Conservation (phyloP, 2,113 vertebrate species). For the Numenius arquata region DNA sequence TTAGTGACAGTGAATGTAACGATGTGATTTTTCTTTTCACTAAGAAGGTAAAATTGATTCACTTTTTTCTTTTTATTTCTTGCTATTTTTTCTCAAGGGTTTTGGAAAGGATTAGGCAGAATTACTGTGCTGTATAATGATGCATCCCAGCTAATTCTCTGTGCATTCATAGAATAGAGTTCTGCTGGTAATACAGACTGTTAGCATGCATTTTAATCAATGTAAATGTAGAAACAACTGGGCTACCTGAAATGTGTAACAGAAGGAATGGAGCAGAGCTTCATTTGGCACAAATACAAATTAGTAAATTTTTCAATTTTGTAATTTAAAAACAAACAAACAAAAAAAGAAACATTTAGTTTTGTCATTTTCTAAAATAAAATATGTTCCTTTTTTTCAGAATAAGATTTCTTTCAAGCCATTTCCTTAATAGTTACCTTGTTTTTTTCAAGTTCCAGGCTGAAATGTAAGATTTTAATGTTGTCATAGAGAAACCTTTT, state of each 20-base stretch:
- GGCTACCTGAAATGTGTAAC: background rate
- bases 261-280: background rate
- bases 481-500: background rate
- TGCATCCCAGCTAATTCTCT: background rate
- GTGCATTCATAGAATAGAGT: background rate
- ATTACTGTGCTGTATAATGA: background rate
- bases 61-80: background rate
- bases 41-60: background rate
- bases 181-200: background rate
- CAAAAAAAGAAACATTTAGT: background rate
- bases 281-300: background rate
- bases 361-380: background rate
- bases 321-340: background rate
- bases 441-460: background rate
- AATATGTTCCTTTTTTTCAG: background rate
- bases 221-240: background rate
- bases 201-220: background rate
- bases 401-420: background rate
- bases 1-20: background rate
- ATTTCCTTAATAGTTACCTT: background rate
- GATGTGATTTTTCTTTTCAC: background rate
- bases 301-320: background rate
- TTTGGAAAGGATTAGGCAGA: background rate
- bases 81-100: background rate
- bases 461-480: background rate